Percentiles rank a stretch among this genome's conserved stretches.
Conservation (phyloP, 2,888 invertebrate genomes). For the Odontomyia ornata region DNA sequence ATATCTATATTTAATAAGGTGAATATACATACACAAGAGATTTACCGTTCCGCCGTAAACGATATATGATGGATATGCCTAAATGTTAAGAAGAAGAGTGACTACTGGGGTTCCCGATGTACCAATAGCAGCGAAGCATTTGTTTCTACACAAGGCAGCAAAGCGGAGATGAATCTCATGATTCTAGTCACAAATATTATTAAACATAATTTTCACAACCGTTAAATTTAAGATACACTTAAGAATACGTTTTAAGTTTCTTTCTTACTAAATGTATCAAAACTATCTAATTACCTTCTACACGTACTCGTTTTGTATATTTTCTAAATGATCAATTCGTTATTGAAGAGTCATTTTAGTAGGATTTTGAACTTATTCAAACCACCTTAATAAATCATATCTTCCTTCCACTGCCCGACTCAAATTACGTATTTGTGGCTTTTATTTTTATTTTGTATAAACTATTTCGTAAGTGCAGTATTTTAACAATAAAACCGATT, state of each 20-base stretch:
- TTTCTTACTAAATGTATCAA: not conserved
- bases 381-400: conserved; percentile 6
- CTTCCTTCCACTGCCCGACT: conserved; percentile 19
- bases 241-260: not conserved
- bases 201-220: not conserved
- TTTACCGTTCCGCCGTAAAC: conserved; percentile 1
- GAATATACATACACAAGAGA: conserved; percentile 8
- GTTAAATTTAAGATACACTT: conserved; percentile 1
- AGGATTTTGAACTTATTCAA: not conserved
- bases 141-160: not conserved
- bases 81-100: not conserved
- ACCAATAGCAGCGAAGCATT: not conserved
- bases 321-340: not conserved
- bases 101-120: not conserved
- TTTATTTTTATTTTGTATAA: not conserved
- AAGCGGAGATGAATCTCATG: conserved; percentile 29
- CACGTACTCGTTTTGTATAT: no score
- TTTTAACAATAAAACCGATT: conserved; percentile 1
- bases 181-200: conserved; percentile 27
- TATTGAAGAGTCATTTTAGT: not conserved
- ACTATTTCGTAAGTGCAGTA: conserved; percentile 12
- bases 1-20: not conserved
- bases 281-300: not conserved
- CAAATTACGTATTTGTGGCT: not conserved
- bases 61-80: not conserved